Base-by-base conservation (phyloP, 2,888 invertebrate species). In the Periphyllus acericola region DNA sequence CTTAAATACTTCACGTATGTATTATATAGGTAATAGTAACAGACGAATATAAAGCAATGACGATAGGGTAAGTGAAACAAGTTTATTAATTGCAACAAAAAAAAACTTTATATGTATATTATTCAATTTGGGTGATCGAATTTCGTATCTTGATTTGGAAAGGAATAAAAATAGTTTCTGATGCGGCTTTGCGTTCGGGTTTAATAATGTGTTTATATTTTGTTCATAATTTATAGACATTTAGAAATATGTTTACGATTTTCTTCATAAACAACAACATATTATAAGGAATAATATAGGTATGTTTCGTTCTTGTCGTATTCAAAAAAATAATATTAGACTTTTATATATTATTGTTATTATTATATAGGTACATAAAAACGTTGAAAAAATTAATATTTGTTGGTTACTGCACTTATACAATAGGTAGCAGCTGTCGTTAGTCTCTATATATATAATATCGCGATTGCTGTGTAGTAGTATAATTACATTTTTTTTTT, bases 331-430 rank as follows among this genome's bases (percentile, higher is more conserved):
- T 19, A 80, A 60, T 66, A n/a, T 80, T 60, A 34, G n/a, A 36
- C 36, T 80, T 66, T 36, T 34, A 17, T 71, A 32, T 79, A n/a
- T n/a, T n/a, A n/a, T n/a, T n/a, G n/a, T n/a, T n/a, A n/a, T n/a
- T n/a, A n/a, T n/a, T n/a, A n/a, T n/a, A n/a, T n/a, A n/a, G n/a
- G n/a, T 79, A 79, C 55, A 52, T 32, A 79, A 25, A 55, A 55
- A 55, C 34, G 55, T 79, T 29, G 32, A n/a, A 80, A 79, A 40
- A 80, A 34, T 66, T 80, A 80, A 80, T 80, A 80, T 40, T 66
- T 66, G 80, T 80, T n/a, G 36, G n/a, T 66, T 66, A 80, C 46
- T 11, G 46, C 36, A 36, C 36, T 34, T 66, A 66, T 66, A 79
- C 14, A 17, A 71, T 29, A 17, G 60, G 66, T 66, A 80, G 66